These are phyloP conservation scores for Petaurus breviceps DNA, from an alignment of 2,113 vertebrate genomes.

Conservation along the genomic window DNA sequence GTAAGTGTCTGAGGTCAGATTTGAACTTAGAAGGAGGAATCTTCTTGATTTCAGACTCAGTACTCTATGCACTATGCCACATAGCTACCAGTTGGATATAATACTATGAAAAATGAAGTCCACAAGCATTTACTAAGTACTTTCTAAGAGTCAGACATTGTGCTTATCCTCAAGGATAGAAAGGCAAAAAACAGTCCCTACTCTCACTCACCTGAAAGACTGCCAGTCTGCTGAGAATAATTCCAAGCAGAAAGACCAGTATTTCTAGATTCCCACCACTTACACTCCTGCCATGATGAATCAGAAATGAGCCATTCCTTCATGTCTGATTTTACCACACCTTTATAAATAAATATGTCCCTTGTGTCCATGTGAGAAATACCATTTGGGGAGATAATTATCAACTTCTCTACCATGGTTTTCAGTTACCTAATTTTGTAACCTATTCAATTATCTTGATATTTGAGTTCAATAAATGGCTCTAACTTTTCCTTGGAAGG, in stretches of 20 bases:
- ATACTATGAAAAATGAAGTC: not conserved
- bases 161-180: not conserved
- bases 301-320: not conserved
- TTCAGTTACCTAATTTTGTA: not conserved
- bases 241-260: slow-evolving; percentile 16
- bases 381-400: not conserved
- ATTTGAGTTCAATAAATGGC: not conserved
- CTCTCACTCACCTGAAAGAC: not conserved
- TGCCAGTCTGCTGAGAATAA: not conserved
- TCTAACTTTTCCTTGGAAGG: not conserved
- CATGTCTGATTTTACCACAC: not conserved
- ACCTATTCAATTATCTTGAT: not conserved
- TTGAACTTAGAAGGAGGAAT: no score
- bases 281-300: not conserved
- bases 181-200: not conserved
- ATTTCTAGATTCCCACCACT: slow-evolving; percentile 33
- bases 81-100: not conserved
- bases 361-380: not conserved
- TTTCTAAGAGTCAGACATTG: not conserved
- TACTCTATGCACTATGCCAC: not conserved
- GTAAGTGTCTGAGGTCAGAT: not conserved
- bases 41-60: not conserved
- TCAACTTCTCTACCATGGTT: not conserved
- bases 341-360: not conserved
- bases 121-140: not conserved